phyloP scores from a whole-genome alignment of 2,888 invertebrate species.

The Lycophotia porphyrea region DNA sequence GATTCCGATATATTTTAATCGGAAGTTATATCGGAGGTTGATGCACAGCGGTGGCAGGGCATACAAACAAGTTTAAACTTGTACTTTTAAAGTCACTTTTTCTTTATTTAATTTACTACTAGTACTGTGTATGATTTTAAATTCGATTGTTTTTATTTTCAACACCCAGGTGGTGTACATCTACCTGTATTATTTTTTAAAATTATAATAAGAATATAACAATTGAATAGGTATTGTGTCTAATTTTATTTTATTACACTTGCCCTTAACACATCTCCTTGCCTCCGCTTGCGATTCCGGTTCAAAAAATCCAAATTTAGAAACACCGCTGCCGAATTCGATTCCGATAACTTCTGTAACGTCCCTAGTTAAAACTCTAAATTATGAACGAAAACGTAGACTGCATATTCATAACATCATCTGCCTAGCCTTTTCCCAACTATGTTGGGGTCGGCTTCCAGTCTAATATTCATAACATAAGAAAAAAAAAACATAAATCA shows the following conservation, averaged over 20 bases:
- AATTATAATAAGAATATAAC: no score
- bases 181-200: no score
- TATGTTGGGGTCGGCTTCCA: no score
- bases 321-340: not conserved
- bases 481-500: slow-evolving; percentile 13
- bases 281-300: not conserved
- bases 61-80: not conserved
- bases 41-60: not conserved
- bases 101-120: no score
- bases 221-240: no score
- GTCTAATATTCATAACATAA: not conserved
- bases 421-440: no score
- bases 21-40: not conserved
- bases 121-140: no score
- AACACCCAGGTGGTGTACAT: no score
- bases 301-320: no score
- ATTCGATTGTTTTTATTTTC: no score
- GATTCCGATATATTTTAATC: not conserved
- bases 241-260: not conserved
- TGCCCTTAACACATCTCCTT: not conserved
- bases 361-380: not conserved
- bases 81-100: not conserved
- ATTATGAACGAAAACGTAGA: not conserved
- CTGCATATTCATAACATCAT: not conserved
- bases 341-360: not conserved